Evolutionary conservation across 1,140 invertebrate species (phyloP).

Genomic region (Panagrolaimus sp.): DNA sequence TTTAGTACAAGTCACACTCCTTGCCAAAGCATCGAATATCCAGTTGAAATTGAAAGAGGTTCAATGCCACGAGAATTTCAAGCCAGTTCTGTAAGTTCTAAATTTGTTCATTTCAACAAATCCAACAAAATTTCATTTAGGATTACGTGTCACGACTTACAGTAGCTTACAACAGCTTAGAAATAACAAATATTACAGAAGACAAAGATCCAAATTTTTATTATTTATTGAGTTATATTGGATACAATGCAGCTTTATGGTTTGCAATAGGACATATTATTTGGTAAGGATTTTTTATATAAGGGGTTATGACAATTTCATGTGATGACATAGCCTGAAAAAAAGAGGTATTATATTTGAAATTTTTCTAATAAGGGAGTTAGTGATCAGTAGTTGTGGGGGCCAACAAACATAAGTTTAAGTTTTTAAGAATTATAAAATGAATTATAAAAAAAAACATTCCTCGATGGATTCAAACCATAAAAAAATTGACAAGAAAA

Average conservation of each 20-base stretch:
- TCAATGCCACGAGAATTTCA: background rate
- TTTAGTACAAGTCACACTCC: background rate
- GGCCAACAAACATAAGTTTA: no score
- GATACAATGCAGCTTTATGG: conserved; percentile 35
- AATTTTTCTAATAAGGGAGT: no score
- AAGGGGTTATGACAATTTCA: no score
- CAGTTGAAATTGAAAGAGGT: background rate
- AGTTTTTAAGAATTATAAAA: no score
- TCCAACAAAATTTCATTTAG: conserved; percentile 16
- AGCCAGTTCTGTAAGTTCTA: conserved; percentile 1
- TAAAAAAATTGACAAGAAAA: no score
- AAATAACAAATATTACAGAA: conserved; percentile 21
- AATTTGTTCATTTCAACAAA: background rate
- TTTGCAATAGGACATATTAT: conserved; percentile 31
- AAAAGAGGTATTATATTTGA: no score
- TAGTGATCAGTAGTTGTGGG: no score
- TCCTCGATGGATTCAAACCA: no score
- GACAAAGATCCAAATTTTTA: conserved; percentile 31
- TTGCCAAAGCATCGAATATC: conserved; percentile 1
- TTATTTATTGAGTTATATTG: conserved; percentile 30
- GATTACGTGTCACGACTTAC: conserved; percentile 31
- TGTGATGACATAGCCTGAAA: no score
- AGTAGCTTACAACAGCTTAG: conserved; percentile 25
- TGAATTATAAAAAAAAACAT: no score
- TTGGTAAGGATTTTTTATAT: no score